These are phyloP conservation scores for Saguinus imperator DNA, from an alignment of 2,113 vertebrate genomes.

Conservation along the genomic window DNA sequence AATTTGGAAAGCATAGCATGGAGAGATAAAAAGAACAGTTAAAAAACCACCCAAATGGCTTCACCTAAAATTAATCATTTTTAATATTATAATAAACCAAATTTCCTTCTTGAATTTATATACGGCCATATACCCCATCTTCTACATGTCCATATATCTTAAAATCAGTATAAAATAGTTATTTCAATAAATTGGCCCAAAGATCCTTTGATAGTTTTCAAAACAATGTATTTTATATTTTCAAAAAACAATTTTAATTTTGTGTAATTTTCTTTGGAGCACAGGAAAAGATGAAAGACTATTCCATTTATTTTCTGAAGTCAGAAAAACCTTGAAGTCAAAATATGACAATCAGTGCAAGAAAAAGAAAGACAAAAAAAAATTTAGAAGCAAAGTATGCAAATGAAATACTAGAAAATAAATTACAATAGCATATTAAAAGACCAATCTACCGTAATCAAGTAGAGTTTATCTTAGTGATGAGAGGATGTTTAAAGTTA, in stretches of 20 bases:
- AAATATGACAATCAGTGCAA: slow-evolving; percentile 35
- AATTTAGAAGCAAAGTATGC: slow-evolving; percentile 28
- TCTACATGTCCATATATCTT: neutral
- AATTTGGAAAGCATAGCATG: neutral
- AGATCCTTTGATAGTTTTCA: slow-evolving; percentile 9
- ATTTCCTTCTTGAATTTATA: neutral
- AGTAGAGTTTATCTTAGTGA: neutral
- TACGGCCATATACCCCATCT: neutral
- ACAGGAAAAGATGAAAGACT: slow-evolving; percentile 31
- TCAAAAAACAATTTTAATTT: slow-evolving; percentile 24
- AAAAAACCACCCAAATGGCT: neutral
- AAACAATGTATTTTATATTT: slow-evolving; percentile 34
- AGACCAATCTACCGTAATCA: neutral
- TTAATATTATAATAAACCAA: neutral
- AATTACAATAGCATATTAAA: neutral
- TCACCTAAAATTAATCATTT: neutral
- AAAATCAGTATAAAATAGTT: slow-evolving; percentile 12
- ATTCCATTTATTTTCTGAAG: slow-evolving; percentile 48
- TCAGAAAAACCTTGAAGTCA: slow-evolving; percentile 31
- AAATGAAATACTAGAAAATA: slow-evolving; percentile 45
- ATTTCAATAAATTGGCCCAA: neutral
- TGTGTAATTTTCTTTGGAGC: slow-evolving; percentile 30
- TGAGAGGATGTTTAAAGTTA: slow-evolving; percentile 21
- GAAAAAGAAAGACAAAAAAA: slow-evolving; percentile 32
- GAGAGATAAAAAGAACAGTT: neutral